Conservation (phyloP, 1,140 invertebrate species). For the Dufourea novaeangliae region DNA sequence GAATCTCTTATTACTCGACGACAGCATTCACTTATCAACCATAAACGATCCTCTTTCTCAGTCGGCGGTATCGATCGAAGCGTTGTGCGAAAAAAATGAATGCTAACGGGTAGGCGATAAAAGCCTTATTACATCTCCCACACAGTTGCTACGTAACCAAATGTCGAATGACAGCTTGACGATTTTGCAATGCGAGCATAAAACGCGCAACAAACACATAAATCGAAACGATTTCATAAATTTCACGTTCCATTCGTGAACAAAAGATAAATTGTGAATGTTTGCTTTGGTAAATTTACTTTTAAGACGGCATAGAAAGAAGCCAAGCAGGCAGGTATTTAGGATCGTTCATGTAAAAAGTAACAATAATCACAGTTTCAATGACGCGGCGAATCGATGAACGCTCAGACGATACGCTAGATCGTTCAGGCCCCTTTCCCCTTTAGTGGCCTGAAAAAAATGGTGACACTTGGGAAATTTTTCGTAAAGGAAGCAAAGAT, state of each 20-base stretch:
- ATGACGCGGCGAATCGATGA: neutral
- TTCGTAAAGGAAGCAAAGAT: too few species aligned
- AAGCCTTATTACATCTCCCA: neutral
- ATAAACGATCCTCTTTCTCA: neutral
- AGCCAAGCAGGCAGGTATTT: neutral
- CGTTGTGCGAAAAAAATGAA: neutral
- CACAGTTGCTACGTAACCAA: neutral
- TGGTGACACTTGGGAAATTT: too few species aligned
- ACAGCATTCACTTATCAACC: neutral
- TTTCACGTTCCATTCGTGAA: neutral
- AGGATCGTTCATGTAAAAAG: neutral
- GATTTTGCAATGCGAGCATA: constrained; percentile 16
- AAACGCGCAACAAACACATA: neutral
- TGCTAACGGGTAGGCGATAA: neutral
- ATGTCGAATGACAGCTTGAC: neutral
- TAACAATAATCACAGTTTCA: neutral
- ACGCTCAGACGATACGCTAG: neutral
- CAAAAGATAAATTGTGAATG: too few species aligned
- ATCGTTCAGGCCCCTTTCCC: too few species aligned
- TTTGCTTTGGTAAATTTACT: neutral
- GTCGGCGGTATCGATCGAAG: neutral
- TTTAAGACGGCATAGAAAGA: neutral
- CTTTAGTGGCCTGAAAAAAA: too few species aligned
- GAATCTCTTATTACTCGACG: neutral
- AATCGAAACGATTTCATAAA: neutral